Conservation (phyloP, 1,140 invertebrate genomes). For the Zaprionus gabonicus region DNA sequence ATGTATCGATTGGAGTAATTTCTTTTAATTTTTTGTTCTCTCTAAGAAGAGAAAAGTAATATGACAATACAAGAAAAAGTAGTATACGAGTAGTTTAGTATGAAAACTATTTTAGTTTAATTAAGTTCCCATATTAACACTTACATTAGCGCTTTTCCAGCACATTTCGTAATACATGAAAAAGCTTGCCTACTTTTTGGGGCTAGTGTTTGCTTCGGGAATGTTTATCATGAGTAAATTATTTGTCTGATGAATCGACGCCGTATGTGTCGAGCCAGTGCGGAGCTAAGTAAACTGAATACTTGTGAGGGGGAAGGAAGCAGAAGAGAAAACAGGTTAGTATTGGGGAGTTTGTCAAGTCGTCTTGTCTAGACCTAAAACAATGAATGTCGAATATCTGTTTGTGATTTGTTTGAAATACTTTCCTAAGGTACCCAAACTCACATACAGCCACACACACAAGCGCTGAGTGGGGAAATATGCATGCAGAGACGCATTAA, state of each 20-base stretch:
- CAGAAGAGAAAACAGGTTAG: background rate
- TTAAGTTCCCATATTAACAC: background rate
- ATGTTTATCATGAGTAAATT: conserved; percentile 51
- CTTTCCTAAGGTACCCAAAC: conserved; percentile 55
- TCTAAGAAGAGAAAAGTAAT: too few relatives aligned
- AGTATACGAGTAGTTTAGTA: too few relatives aligned
- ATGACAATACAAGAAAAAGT: too few relatives aligned
- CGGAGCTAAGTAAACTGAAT: conserved; percentile 22
- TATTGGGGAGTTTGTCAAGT: conserved; percentile 40
- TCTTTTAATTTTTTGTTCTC: background rate
- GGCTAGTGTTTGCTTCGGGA: conserved; percentile 13
- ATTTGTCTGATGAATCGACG: conserved; percentile 46
- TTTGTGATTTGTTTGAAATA: conserved; percentile 82
- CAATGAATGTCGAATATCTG: conserved; percentile 79
- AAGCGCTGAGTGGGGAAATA: background rate
- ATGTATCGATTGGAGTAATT: background rate
- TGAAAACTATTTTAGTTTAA: background rate
- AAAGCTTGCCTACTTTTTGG: conserved; percentile 43
- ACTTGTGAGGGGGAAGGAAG: background rate
- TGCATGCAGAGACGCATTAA: conserved; percentile 49
- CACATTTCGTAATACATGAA: background rate
- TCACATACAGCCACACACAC: conserved; percentile 8
- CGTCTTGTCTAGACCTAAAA: conserved; percentile 74
- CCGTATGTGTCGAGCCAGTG: conserved; percentile 29
- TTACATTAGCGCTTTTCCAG: background rate